Base-by-base conservation (phyloP, 2,888 invertebrate species). In the Lymantria dispar region DNA sequence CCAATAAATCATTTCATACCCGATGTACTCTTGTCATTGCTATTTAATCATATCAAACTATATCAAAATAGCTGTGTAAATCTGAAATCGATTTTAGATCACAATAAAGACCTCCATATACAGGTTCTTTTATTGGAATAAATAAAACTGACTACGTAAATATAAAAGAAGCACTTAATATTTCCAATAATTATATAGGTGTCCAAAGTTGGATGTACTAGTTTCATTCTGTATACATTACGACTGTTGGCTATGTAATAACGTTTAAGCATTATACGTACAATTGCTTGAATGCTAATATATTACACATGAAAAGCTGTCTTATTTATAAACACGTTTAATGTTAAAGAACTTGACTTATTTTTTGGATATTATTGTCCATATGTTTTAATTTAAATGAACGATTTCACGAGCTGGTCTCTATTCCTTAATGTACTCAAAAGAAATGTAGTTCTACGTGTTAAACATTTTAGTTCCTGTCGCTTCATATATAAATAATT, bases 391-490 rank as follows among this genome's bases (percentile, higher is more conserved):
- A 67, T 72, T 74, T 70, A 70, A 70, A 77, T 74, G 70, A 68
- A 74, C 73, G 73, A 69, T 78, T 71, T 79, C 79, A 80, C 67
- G 90, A 90, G 90, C 90, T 89, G 90, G 90, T 87, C 90, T 90
- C 90, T 84, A 73, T 73, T 80, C 66, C 80, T 79, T 80, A 80
- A 77, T 84, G 87, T 89, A 87, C 89, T 88, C 87, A 85, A 83
- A 86, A 78, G 78, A 83, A 86, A 84, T 85, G 76, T 72, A 33
- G 71, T 70, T 75, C 52, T 52, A 67, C 57, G 22, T 60, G 64
- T 72, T 76, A 74, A 72, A 47, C 73, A 74, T 70, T 72, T 76
- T 70, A 74, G 74, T 81, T 78, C 79, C 79, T 81, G 72, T 63
- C 69, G 74, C 68, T 73, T 73, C 63, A 60, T 64, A n/a, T 10